Evolutionary conservation across 2,113 vertebrate species (phyloP).

Genomic region (Odobenus rosmarus): DNA sequence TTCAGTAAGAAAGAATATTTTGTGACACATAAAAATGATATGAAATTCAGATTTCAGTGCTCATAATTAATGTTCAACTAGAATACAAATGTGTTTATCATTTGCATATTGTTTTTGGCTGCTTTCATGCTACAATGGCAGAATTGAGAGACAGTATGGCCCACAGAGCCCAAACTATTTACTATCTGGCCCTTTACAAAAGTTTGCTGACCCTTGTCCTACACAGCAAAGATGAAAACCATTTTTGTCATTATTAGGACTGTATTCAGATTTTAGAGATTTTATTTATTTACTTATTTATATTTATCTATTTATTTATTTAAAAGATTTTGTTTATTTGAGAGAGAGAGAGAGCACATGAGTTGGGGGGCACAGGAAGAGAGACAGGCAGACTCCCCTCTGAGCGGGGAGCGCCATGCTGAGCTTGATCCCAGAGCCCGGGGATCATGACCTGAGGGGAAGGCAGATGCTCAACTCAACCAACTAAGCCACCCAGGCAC

Average conservation of each 20-base stretch:
- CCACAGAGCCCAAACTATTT: neutral
- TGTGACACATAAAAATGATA: neutral
- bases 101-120: neutral
- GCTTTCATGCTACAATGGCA: neutral
- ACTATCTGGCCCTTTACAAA: neutral
- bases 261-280: neutral
- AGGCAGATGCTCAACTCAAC: neutral
- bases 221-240: neutral
- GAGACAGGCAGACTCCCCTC: neutral
- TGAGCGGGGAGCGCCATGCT: neutral
- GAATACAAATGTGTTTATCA: neutral
- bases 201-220: neutral
- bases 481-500: neutral
- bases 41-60: neutral
- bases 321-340: neutral
- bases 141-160: neutral
- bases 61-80: neutral
- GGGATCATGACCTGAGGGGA: neutral
- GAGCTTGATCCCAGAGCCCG: neutral
- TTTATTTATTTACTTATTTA: neutral
- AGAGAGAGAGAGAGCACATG: neutral
- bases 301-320: neutral
- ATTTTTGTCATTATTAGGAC: neutral
- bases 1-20: neutral
- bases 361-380: neutral